Conservation (phyloP, 2,797 vertebrate species). For the Diplodus sargus region DNA sequence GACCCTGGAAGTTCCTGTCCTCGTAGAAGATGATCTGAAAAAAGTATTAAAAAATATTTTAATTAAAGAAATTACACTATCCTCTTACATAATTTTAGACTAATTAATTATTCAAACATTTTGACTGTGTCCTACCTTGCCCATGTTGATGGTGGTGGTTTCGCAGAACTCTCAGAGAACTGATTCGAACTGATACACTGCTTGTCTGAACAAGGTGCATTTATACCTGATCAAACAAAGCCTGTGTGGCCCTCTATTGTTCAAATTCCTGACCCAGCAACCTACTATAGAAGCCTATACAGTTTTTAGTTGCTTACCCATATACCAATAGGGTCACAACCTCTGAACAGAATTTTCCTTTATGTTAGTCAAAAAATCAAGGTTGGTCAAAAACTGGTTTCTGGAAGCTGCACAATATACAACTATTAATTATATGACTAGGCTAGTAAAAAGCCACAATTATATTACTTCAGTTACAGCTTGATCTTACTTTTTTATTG, state of each 20-base stretch:
- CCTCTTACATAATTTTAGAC: neutral
- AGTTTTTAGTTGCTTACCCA: constrained; percentile 63
- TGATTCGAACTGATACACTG: constrained; percentile 65
- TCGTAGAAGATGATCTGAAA: constrained; percentile 82
- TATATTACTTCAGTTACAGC: neutral
- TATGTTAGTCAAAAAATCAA: constrained; percentile 15
- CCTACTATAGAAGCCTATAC: constrained; percentile 71
- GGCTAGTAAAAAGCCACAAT: neutral
- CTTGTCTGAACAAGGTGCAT: constrained; percentile 69
- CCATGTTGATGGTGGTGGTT: constrained; percentile 66
- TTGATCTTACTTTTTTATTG: constrained; percentile 3
- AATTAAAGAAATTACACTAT: neutral
- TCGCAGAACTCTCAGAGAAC: constrained; percentile 61
- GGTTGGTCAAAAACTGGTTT: neutral
- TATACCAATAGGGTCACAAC: constrained; percentile 48
- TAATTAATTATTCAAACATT: neutral
- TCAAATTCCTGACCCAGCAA: constrained; percentile 79
- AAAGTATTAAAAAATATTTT: constrained; percentile 4
- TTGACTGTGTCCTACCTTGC: constrained; percentile 69
- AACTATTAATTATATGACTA: neutral
- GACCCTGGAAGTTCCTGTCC: constrained; percentile 82
- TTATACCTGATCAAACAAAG: constrained; percentile 82
- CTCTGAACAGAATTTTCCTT: constrained; percentile 61
- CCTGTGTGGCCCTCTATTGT: constrained; percentile 75
- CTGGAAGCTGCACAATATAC: neutral